These are phyloP conservation scores for Spondyliosoma cantharus DNA, from an alignment of 2,797 vertebrate species.

Conservation along the genomic window DNA sequence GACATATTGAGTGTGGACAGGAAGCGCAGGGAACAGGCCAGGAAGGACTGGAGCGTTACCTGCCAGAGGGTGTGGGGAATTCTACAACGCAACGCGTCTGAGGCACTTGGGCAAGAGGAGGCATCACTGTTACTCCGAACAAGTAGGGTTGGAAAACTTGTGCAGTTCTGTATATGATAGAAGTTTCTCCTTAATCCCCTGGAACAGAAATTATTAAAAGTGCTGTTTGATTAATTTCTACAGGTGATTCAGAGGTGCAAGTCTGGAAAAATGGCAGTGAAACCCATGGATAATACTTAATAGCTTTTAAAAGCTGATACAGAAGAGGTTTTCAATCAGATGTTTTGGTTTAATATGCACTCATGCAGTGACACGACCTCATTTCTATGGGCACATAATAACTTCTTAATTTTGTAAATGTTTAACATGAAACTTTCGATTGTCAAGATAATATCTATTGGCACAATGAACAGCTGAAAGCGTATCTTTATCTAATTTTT, in stretches of 20 bases:
- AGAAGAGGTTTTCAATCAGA: background rate
- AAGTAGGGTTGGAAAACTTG: constrained; percentile 51
- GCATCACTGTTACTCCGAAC: constrained; percentile 72
- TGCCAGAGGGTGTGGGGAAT: constrained; percentile 66
- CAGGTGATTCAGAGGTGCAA: too few species aligned
- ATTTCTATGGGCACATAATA: background rate
- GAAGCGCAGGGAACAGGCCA: constrained; percentile 66
- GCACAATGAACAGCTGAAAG: background rate
- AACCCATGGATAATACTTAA: background rate
- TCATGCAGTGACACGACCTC: background rate
- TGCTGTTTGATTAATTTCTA: background rate
- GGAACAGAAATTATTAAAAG: background rate
- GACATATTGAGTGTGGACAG: constrained; percentile 76
- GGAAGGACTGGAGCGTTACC: constrained; percentile 71
- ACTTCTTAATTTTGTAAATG: background rate
- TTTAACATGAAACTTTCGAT: background rate
- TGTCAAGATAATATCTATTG: background rate
- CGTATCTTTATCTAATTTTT: background rate
- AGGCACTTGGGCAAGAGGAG: constrained; percentile 63
- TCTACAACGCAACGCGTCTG: constrained; percentile 60
- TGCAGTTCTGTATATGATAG: background rate
- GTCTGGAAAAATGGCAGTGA: background rate
- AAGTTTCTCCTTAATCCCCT: background rate
- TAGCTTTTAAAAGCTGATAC: background rate
- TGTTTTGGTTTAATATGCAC: background rate